Conservation (phyloP, 1,140 invertebrate genomes). For the Drosophila chauvacae region DNA sequence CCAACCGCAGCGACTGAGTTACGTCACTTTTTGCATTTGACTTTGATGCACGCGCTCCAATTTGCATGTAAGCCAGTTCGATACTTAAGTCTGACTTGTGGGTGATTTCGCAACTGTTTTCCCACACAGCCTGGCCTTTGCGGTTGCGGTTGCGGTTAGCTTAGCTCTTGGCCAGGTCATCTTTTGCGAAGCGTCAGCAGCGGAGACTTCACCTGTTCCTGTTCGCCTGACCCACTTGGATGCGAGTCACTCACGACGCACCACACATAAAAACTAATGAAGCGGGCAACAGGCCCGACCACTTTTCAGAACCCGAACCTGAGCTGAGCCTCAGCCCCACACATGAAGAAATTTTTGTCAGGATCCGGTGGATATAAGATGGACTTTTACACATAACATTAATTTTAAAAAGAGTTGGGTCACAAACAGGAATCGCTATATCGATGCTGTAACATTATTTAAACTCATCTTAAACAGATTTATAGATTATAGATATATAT, state of each 20-base stretch:
- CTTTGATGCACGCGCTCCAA: constrained; percentile 65
- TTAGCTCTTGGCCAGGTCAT: constrained; percentile 17
- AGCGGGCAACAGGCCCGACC: constrained; percentile 50
- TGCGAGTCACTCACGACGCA: constrained; percentile 44
- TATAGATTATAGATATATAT: too few relatives aligned
- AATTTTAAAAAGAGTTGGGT: background rate
- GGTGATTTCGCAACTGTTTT: constrained; percentile 52
- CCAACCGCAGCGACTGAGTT: constrained; percentile 38
- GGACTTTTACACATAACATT: background rate
- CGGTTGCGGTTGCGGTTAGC: constrained; percentile 46
- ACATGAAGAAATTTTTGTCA: background rate
- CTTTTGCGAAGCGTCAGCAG: constrained; percentile 8
- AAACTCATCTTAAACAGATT: too few relatives aligned
- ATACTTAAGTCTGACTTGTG: constrained; percentile 17
- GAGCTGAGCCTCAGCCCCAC: constrained; percentile 25
- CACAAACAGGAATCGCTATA: too few relatives aligned
- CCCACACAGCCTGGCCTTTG: constrained; percentile 55
- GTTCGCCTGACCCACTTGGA: constrained; percentile 65
- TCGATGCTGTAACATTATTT: too few relatives aligned
- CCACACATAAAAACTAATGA: constrained; percentile 39
- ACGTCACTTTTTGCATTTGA: constrained; percentile 61
- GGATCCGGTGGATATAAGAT: background rate
- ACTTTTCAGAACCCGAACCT: constrained; percentile 58
- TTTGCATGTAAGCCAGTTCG: constrained; percentile 54
- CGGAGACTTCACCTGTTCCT: constrained; percentile 58